A percentile compares a stretch with the other conserved stretches of the same genome.
phyloP scores from a whole-genome alignment of 1,140 invertebrate species.

The Streblospio benedicti region DNA sequence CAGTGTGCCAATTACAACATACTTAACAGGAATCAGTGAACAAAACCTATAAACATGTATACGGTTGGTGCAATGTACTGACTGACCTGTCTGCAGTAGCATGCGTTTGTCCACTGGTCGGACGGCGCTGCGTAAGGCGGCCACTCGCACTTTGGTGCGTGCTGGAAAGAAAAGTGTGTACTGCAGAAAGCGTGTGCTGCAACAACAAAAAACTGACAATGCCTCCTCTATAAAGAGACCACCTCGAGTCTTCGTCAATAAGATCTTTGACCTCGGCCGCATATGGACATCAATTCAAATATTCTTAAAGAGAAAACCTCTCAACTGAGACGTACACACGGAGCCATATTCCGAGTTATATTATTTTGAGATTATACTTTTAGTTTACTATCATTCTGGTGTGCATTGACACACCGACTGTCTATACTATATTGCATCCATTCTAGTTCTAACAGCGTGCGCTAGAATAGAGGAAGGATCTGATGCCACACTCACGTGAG shows the following conservation, averaged over 20 bases:
- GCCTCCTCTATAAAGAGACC: too few relatives aligned
- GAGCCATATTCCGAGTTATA: too few relatives aligned
- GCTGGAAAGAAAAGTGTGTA: background rate
- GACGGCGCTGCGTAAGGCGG: background rate
- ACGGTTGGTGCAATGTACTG: background rate
- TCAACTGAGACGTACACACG: too few relatives aligned
- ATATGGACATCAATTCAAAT: too few relatives aligned
- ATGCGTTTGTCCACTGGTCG: conserved; percentile 6
- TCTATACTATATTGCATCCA: too few relatives aligned
- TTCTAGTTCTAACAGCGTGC: too few relatives aligned
- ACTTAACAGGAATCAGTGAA: background rate
- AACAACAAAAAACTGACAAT: background rate
- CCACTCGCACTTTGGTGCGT: conserved; percentile 1
- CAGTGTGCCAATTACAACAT: background rate
- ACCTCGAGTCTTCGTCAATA: too few relatives aligned
- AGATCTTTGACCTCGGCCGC: too few relatives aligned
- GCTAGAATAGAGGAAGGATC: too few relatives aligned
- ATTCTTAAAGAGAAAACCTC: too few relatives aligned
- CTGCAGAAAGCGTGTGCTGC: background rate
- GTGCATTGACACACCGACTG: too few relatives aligned
- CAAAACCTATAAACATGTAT: background rate
- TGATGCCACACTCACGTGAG: conserved; percentile 2
- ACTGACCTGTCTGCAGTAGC: conserved; percentile 7
- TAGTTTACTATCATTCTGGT: background rate
- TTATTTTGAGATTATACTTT: too few relatives aligned